A percentile compares a stretch with the other conserved stretches of the same genome.
These are phyloP conservation scores for Monochamus saltuarius DNA, from an alignment of 1,140 invertebrate species.

Conservation along the genomic window DNA sequence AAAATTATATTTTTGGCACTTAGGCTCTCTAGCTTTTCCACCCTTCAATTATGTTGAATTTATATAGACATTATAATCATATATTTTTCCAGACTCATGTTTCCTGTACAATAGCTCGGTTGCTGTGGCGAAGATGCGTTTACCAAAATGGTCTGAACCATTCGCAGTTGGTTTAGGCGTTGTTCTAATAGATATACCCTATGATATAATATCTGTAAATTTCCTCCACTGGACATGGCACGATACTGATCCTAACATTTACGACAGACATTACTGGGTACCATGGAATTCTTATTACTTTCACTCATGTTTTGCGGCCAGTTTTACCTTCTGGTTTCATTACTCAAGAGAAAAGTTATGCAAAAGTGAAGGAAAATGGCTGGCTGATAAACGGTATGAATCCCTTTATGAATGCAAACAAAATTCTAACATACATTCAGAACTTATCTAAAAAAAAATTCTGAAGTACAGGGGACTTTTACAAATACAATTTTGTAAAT, in stretches of 20 bases:
- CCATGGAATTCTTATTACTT: constrained; percentile 81
- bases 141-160: constrained; percentile 68
- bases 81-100: constrained; percentile 65
- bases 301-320: constrained; percentile 72
- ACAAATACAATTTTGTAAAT: no score
- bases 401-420: no score
- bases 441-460: no score
- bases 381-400: constrained; percentile 47
- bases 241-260: constrained; percentile 81
- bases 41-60: no score
- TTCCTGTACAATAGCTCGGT: constrained; percentile 73
- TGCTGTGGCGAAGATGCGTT: constrained; percentile 63
- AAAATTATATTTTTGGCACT: no score
- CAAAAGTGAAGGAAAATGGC: constrained; percentile 56
- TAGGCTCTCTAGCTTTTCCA: no score
- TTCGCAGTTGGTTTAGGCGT: constrained; percentile 74
- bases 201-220: constrained; percentile 78
- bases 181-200: constrained; percentile 76
- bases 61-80: background rate
- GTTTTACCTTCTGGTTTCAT: constrained; percentile 71
- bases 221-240: constrained; percentile 85
- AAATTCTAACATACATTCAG: no score
- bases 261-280: constrained; percentile 77
- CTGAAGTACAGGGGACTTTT: no score
- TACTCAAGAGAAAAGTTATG: constrained; percentile 58